A percentile compares a stretch with the other conserved stretches of the same genome.
Conservation (phyloP, 53 echinoderm and acorn worm genomes). For the Apostichopus leukothele region DNA sequence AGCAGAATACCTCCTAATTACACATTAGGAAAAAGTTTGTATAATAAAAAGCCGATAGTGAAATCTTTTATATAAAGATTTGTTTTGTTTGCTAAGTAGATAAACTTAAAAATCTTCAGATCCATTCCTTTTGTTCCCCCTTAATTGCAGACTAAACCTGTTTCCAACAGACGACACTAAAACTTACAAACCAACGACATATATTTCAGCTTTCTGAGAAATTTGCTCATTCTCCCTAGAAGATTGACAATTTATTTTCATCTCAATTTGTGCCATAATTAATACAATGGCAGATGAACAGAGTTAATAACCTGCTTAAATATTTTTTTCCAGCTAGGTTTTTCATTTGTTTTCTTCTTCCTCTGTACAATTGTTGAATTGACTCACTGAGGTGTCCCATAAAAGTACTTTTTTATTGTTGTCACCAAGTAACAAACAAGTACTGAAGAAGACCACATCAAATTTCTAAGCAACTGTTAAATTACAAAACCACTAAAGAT, state of each 20-base stretch:
- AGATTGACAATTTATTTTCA: too few relatives aligned
- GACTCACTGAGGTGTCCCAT: not conserved
- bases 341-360: not conserved
- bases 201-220: slow-evolving; percentile 34
- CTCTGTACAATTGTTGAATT: not conserved
- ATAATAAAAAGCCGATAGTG: too few relatives aligned
- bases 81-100: too few relatives aligned
- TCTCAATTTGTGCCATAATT: too few relatives aligned
- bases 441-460: slow-evolving; percentile 44
- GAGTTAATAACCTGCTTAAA: not conserved
- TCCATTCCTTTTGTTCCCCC: not conserved
- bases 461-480: slow-evolving; percentile 38
- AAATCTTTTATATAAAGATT: too few relatives aligned
- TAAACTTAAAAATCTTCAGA: not conserved
- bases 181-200: slow-evolving; percentile 17
- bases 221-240: not conserved
- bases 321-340: not conserved
- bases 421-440: slow-evolving; percentile 22
- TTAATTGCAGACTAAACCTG: not conserved
- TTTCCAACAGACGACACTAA: slow-evolving; percentile 16
- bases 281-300: not conserved
- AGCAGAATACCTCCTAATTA: not conserved
- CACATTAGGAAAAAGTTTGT: not conserved
- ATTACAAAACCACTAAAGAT: slow-evolving; percentile 44
- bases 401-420: not conserved